phyloP scores from a whole-genome alignment of 2,113 vertebrate genomes.

The Chloropsis hardwickii region DNA sequence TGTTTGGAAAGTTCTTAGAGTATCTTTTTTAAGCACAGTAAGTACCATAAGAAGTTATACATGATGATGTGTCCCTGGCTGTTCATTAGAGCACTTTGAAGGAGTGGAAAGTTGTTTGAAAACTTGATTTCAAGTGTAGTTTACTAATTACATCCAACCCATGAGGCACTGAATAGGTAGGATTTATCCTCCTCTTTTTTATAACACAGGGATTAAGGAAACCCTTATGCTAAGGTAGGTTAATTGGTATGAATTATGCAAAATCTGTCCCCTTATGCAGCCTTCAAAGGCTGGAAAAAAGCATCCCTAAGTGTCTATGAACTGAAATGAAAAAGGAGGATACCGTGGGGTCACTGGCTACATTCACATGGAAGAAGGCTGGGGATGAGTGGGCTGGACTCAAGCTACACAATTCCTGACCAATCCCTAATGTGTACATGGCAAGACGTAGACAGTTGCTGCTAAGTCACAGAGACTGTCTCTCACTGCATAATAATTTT shows the following conservation, averaged over 20 bases:
- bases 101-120: not conserved
- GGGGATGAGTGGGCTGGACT: not conserved
- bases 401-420: not conserved
- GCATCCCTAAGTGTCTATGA: not conserved
- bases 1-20: not conserved
- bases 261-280: not conserved
- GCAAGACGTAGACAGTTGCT: fast-evolving
- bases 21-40: not conserved
- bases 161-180: not conserved
- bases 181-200: not conserved
- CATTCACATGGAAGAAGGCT: not conserved
- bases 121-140: not conserved
- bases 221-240: not conserved
- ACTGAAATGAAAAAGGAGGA: not conserved
- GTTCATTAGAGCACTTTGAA: not conserved
- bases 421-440: not conserved
- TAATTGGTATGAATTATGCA: not conserved
- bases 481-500: not conserved
- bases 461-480: not conserved
- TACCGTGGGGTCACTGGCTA: not conserved
- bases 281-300: not conserved
- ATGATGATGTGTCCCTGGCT: not conserved
- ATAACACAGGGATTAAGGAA: not conserved
- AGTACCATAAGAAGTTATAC: not conserved
- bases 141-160: not conserved